phyloP scores from a whole-genome alignment of 2,797 vertebrate genomes.

The Pseudomugil gertrudae region DNA sequence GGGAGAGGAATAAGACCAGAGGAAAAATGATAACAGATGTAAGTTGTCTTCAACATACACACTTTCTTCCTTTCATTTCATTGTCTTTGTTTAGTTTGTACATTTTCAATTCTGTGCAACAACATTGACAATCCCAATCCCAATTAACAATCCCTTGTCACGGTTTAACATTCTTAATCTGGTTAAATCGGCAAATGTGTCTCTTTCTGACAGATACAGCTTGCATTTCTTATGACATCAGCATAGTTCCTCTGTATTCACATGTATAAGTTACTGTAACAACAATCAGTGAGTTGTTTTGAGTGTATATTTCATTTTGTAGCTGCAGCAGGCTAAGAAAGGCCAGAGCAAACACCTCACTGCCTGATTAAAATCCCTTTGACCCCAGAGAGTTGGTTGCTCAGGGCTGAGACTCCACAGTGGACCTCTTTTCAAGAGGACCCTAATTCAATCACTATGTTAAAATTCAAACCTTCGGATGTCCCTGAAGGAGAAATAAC shows the following conservation, averaged over 20 bases:
- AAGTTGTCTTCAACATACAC: conserved; percentile 74
- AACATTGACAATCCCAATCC: conserved; percentile 47
- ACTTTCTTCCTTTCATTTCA: conserved; percentile 44
- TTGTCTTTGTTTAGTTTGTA: conserved; percentile 48
- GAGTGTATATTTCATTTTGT: conserved; percentile 65
- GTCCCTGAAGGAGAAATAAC: conserved; percentile 69
- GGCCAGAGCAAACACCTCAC: conserved; percentile 69
- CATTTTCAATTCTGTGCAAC: conserved; percentile 41
- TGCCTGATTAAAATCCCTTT: conserved; percentile 68
- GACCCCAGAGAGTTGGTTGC: conserved; percentile 58
- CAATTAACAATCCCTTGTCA: conserved; percentile 3
- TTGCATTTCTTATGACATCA: conserved; percentile 61
- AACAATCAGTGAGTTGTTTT: conserved; percentile 69
- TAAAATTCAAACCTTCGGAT: conserved; percentile 77
- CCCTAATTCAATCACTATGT: conserved; percentile 82
- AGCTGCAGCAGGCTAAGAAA: conserved; percentile 56
- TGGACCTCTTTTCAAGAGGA: conserved; percentile 68
- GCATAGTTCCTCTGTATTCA: conserved; percentile 38
- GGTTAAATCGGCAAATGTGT: conserved; percentile 32
- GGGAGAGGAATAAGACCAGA: conserved; percentile 97
- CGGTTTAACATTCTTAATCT: conserved; percentile 47
- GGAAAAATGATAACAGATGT: conserved; percentile 99
- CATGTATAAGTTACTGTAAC: conserved; percentile 71
- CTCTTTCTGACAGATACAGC: conserved; percentile 26
- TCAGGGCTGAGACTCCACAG: conserved; percentile 45